Evolutionary conservation across 2,888 invertebrate species (phyloP).

Genomic region (Chrysina gloriosa): DNA sequence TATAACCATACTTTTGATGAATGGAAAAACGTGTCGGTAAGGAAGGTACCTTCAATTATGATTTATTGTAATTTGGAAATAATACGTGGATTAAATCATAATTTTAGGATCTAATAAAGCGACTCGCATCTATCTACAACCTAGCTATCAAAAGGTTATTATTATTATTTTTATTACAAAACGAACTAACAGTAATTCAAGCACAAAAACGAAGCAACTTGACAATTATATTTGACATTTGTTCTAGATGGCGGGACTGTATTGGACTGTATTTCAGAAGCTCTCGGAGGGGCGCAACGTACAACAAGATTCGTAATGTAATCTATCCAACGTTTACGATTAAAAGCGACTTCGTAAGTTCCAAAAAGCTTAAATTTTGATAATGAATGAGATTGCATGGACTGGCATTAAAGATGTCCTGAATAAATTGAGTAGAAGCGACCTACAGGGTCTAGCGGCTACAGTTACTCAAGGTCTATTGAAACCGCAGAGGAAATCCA

Average conservation of each 20-base stretch:
- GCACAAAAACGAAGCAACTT: not conserved
- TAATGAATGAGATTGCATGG: slow-evolving; percentile 42
- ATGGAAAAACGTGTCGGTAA: not conserved
- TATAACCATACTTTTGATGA: slow-evolving; percentile 38
- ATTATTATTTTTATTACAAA: too few species aligned
- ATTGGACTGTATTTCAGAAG: too few species aligned
- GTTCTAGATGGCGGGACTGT: not conserved
- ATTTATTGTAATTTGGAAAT: not conserved
- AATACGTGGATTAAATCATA: not conserved
- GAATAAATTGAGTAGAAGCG: slow-evolving; percentile 52
- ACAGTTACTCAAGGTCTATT: slow-evolving; percentile 61
- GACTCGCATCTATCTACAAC: too few species aligned
- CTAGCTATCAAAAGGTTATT: too few species aligned
- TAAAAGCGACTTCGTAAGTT: too few species aligned
- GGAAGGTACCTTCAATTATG: not conserved
- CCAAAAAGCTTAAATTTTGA: too few species aligned
- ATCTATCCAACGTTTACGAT: too few species aligned
- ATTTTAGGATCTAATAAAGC: not conserved
- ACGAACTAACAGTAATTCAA: too few species aligned
- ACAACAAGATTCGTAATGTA: too few species aligned
- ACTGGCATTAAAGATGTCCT: slow-evolving; percentile 47
- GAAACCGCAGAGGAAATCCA: slow-evolving; percentile 52
- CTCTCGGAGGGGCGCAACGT: too few species aligned
- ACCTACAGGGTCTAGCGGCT: slow-evolving; percentile 54
- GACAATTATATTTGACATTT: not conserved